phyloP scores from a whole-genome alignment of 2,113 vertebrate species.

The Mungos mungo region DNA sequence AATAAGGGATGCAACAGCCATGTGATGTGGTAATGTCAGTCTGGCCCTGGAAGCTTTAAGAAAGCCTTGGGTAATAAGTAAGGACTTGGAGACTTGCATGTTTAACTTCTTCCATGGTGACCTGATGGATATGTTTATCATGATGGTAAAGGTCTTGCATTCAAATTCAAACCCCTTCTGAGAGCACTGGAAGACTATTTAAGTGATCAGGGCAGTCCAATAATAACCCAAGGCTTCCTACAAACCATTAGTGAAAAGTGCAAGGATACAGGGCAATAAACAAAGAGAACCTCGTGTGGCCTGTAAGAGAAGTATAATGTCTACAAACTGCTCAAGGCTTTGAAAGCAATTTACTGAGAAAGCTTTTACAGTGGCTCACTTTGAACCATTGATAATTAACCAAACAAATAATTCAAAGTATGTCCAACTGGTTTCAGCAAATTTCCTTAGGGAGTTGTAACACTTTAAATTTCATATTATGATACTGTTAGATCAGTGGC shows the following conservation, averaged over 20 bases:
- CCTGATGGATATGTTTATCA: conserved; percentile 7
- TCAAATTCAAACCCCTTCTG: background rate
- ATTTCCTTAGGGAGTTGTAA: conserved; percentile 71
- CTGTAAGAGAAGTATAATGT: conserved; percentile 71
- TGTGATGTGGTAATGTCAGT: conserved; percentile 67
- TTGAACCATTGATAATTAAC: conserved; percentile 82
- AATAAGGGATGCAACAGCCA: conserved; percentile 56
- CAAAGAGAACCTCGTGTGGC: conserved; percentile 77
- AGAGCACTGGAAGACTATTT: background rate
- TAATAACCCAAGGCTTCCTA: background rate
- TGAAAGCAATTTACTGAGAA: conserved; percentile 81
- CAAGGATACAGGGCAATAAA: conserved; percentile 67
- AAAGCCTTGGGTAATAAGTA: conserved; percentile 58
- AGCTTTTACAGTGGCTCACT: conserved; percentile 77
- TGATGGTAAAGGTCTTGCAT: background rate
- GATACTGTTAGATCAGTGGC: conserved; percentile 61
- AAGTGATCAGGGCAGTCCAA: background rate
- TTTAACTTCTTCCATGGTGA: conserved; percentile 3
- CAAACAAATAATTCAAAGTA: conserved; percentile 80
- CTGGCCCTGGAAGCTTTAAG: conserved; percentile 54
- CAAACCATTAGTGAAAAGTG: conserved; percentile 56
- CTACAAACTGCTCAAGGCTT: conserved; percentile 75
- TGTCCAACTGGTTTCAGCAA: conserved; percentile 63
- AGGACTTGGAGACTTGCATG: background rate
- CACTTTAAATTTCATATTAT: conserved; percentile 69